Percentiles rank a stretch among this genome's conserved stretches.
These are phyloP conservation scores for Leptogaster cylindrica DNA, from an alignment of 2,888 invertebrate species.

Conservation along the genomic window DNA sequence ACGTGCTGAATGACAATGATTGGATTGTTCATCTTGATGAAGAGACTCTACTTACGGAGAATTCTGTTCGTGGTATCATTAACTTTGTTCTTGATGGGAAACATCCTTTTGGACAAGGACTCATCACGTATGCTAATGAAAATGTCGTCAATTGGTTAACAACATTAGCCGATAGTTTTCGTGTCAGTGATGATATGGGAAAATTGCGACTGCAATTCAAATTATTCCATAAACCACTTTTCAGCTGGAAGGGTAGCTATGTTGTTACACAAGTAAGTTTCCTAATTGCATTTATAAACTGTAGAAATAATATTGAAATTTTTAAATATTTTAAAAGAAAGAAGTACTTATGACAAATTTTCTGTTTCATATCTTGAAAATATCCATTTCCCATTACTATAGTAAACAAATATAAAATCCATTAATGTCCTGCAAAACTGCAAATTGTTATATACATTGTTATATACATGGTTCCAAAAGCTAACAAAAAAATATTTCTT, in stretches of 20 bases:
- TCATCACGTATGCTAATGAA: slow-evolving; percentile 96
- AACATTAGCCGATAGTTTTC: slow-evolving; percentile 92
- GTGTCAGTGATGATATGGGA: slow-evolving; percentile 98
- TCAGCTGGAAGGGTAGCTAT: slow-evolving; percentile 98
- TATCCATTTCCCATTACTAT: too few relatives aligned
- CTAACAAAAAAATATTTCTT: too few relatives aligned
- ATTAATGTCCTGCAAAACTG: too few relatives aligned
- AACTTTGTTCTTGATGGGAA: slow-evolving; percentile 95
- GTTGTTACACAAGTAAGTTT: slow-evolving; percentile 88
- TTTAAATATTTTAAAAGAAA: too few relatives aligned
- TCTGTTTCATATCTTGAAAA: too few relatives aligned
- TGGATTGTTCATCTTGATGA: slow-evolving; percentile 99
- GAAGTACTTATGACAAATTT: too few relatives aligned
- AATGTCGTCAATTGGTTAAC: slow-evolving; percentile 97
- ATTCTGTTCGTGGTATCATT: slow-evolving; percentile 85
- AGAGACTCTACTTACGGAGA: slow-evolving; percentile 92
- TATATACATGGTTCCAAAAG: too few relatives aligned
- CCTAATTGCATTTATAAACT: too few relatives aligned
- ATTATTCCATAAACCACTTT: slow-evolving; percentile 91
- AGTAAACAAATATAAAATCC: too few relatives aligned
- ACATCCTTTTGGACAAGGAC: slow-evolving; percentile 93
- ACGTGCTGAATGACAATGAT: slow-evolving; percentile 82
- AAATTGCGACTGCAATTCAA: slow-evolving; percentile 91
- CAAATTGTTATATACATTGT: too few relatives aligned
- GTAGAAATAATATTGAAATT: too few relatives aligned